Evolutionary conservation across 2,113 vertebrate species (phyloP).

Genomic region (Passer domesticus): DNA sequence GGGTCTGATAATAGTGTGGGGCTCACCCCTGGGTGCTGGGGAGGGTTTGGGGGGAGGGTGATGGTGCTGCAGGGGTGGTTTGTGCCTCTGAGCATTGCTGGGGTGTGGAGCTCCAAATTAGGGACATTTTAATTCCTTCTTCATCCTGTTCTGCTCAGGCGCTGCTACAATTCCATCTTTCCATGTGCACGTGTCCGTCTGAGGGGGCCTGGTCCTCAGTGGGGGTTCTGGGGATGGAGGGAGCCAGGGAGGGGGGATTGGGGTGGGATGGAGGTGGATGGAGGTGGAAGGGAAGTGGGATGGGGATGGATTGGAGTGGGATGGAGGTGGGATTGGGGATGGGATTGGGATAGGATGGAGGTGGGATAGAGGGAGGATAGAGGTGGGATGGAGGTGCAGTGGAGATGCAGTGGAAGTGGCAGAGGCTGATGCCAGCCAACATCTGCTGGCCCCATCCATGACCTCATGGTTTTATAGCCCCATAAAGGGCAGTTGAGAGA

Average conservation of each 20-base stretch:
- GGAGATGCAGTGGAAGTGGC: not conserved
- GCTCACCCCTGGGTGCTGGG: not conserved
- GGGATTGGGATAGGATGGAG: not conserved
- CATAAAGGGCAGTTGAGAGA: slow-evolving; percentile 71
- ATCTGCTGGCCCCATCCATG: not conserved
- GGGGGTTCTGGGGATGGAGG: not conserved
- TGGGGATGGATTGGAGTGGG: not conserved
- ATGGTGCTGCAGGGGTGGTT: not conserved
- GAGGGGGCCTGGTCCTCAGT: not conserved
- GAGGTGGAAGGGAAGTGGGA: not conserved
- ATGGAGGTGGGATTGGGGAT: not conserved
- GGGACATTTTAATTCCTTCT: fast-evolving
- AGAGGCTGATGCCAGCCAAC: not conserved
- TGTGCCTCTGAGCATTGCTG: fast-evolving
- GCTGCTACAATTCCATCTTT: not conserved
- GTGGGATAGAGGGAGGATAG: not conserved
- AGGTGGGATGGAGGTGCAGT: not conserved
- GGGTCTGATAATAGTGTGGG: not conserved
- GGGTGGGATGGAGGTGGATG: not conserved
- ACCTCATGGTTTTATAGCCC: slow-evolving; percentile 72
- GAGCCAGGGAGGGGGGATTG: not conserved
- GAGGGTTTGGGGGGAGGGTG: too few relatives aligned
- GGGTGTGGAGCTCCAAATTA: not conserved
- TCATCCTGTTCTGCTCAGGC: not conserved
- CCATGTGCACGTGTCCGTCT: fast-evolving